phyloP scores from a whole-genome alignment of 2,113 vertebrate genomes.

The Cinclus mexicanus region DNA sequence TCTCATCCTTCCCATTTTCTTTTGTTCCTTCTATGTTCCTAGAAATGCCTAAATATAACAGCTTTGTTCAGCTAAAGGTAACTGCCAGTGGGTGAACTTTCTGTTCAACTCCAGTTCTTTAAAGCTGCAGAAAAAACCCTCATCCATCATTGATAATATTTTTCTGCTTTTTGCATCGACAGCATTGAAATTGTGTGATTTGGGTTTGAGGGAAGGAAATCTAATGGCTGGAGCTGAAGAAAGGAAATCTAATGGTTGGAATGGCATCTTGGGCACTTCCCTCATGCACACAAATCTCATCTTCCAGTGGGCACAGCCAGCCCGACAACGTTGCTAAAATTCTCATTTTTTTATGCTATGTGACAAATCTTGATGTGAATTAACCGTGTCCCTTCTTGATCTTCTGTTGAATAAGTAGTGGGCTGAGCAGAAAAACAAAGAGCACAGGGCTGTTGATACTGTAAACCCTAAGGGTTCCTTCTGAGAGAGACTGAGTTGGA shows the following conservation, averaged over 20 bases:
- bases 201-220: background rate
- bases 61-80: background rate
- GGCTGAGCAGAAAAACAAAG: conserved; percentile 6
- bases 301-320: background rate
- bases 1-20: background rate
- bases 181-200: accelerated
- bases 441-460: background rate
- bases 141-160: background rate
- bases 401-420: background rate
- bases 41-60: background rate
- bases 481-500: background rate
- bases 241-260: background rate
- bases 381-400: background rate
- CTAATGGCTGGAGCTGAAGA: background rate
- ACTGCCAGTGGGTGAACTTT: background rate
- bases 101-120: background rate
- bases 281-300: accelerated
- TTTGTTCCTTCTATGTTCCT: accelerated
- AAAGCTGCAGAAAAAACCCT: background rate
- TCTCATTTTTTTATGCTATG: background rate
- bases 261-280: background rate
- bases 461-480: conserved; percentile 26
- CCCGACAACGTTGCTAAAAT: background rate
- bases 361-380: background rate
- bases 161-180: accelerated